A percentile compares a stretch with the other conserved stretches of the same genome.
These are phyloP conservation scores for Channa striata DNA, from an alignment of 2,797 vertebrate species.

Conservation along the genomic window DNA sequence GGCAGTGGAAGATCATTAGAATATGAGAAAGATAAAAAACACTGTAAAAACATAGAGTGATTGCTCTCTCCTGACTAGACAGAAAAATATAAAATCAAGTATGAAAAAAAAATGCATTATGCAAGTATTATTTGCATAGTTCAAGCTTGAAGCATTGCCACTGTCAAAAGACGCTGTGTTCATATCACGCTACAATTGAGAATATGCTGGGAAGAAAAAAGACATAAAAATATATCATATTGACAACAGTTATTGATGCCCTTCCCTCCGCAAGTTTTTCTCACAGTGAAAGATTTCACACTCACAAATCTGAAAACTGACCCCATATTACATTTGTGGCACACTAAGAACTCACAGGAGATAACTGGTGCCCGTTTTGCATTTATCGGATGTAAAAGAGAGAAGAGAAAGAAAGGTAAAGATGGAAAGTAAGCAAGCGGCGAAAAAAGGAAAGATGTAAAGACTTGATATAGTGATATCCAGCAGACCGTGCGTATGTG, in stretches of 20 bases:
- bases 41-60: constrained; percentile 50
- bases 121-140: constrained; percentile 51
- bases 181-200: constrained; percentile 19
- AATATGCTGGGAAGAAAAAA: constrained; percentile 19
- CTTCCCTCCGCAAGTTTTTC: constrained; percentile 31
- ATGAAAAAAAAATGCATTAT: constrained; percentile 45
- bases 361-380: constrained; percentile 59
- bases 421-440: constrained; percentile 40
- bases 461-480: constrained; percentile 51
- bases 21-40: constrained; percentile 62
- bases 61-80: constrained; percentile 40
- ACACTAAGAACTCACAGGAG: constrained; percentile 41
- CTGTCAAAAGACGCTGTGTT: constrained; percentile 28
- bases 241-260: constrained; percentile 43
- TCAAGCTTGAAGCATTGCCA: constrained; percentile 48
- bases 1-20: constrained; percentile 60
- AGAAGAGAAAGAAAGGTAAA: constrained; percentile 44
- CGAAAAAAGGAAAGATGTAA: constrained; percentile 35
- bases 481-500: constrained; percentile 31
- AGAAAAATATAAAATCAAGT: background rate
- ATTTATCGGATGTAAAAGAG: constrained; percentile 62
- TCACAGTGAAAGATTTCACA: constrained; percentile 34
- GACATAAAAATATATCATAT: constrained; percentile 38
- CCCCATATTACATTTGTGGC: constrained; percentile 41
- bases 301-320: constrained; percentile 29